phyloP scores from a whole-genome alignment of 2,113 vertebrate species.

The Amphiprion percula region DNA sequence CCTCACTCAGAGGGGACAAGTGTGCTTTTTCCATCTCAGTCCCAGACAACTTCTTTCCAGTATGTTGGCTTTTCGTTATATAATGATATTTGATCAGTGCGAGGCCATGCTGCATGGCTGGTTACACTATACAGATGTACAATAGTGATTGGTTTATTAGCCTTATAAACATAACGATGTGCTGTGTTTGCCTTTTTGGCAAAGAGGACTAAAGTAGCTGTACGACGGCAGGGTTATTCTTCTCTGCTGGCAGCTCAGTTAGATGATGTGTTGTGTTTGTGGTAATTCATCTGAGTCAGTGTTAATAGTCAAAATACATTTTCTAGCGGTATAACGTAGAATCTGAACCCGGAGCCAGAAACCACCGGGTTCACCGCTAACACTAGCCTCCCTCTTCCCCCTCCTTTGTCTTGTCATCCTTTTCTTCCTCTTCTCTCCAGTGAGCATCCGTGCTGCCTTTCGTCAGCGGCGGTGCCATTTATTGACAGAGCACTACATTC shows the following conservation, averaged over 20 bases:
- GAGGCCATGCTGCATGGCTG: conserved; percentile 56
- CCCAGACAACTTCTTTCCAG: conserved; percentile 74
- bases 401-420: conserved; percentile 73
- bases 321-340: conserved; percentile 42
- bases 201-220: conserved; percentile 32
- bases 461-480: conserved; percentile 65
- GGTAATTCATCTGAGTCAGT: conserved; percentile 50
- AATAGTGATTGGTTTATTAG: conserved; percentile 76
- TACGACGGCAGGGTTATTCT: conserved; percentile 8
- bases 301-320: conserved; percentile 57
- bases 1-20: conserved; percentile 77
- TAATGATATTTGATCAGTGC: conserved; percentile 78
- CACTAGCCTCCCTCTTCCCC: conserved; percentile 18
- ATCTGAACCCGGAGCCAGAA: conserved; percentile 51
- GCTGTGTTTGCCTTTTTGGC: conserved; percentile 54
- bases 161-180: conserved; percentile 71
- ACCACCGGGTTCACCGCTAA: conserved; percentile 40
- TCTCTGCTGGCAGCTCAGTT: conserved; percentile 31
- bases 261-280: conserved; percentile 60
- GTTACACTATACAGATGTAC: conserved; percentile 74
- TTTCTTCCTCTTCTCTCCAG: conserved; percentile 44
- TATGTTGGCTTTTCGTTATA: conserved; percentile 73
- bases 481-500: conserved; percentile 79
- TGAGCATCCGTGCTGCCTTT: conserved; percentile 38
- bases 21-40: conserved; percentile 78